Percentiles rank a stretch among this genome's conserved stretches.
These are phyloP conservation scores for Drosophila asahinai DNA, from an alignment of 1,140 invertebrate genomes.

Conservation along the genomic window DNA sequence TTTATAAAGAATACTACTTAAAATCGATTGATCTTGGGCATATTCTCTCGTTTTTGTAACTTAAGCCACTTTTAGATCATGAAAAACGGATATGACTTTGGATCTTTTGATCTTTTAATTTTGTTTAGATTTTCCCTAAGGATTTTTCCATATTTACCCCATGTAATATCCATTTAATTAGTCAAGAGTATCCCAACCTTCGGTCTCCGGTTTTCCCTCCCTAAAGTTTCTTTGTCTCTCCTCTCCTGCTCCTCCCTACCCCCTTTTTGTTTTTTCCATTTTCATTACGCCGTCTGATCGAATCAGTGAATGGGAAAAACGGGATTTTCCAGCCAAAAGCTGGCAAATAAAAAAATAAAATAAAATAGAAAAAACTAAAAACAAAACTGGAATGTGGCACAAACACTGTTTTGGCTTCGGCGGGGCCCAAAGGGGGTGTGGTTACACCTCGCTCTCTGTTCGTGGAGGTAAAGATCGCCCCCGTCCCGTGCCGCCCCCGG, in stretches of 20 bases:
- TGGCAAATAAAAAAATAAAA: slow-evolving; percentile 20
- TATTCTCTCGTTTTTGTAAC: no score
- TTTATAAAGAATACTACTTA: no score
- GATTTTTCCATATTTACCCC: no score
- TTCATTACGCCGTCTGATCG: slow-evolving; percentile 75
- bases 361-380: not conserved
- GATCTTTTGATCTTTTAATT: no score
- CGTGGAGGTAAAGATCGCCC: slow-evolving; percentile 76
- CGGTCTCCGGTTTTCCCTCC: not conserved
- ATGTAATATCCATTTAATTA: no score
- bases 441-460: slow-evolving; percentile 48
- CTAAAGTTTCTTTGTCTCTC: not conserved
- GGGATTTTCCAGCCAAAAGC: slow-evolving; percentile 68
- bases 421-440: not conserved
- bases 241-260: not conserved
- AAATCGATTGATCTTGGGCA: no score
- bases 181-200: slow-evolving; percentile 1
- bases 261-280: slow-evolving; percentile 55
- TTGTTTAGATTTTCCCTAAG: no score
- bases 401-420: slow-evolving; percentile 27
- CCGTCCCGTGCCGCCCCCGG: slow-evolving; percentile 39
- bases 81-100: no score
- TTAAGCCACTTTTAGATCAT: not conserved
- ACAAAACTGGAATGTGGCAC: slow-evolving; percentile 76
- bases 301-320: slow-evolving; percentile 81